A percentile compares a stretch with the other conserved stretches of the same genome.
phyloP scores from a whole-genome alignment of 2,888 invertebrate genomes.

The Catocala sponsa region DNA sequence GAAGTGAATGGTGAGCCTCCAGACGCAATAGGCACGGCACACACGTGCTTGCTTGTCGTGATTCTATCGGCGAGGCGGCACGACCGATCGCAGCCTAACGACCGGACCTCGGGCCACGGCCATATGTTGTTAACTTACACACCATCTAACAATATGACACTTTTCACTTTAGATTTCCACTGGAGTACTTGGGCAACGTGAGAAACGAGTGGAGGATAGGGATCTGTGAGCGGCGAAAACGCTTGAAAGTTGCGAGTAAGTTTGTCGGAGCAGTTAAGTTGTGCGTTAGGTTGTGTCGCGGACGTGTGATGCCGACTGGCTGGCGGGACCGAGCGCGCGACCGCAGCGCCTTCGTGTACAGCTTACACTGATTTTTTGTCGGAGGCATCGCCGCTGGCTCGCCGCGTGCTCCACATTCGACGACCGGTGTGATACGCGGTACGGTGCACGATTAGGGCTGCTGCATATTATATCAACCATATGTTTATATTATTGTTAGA shows the following conservation, averaged over 20 bases:
- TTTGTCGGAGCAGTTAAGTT: conserved; percentile 51
- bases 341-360: conserved; percentile 78
- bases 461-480: conserved; percentile 17
- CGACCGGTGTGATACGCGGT: conserved; percentile 82
- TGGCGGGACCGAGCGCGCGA: conserved; percentile 71
- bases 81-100: conserved; percentile 66
- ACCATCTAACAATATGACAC: conserved; percentile 72
- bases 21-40: conserved; percentile 75
- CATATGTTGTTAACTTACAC: conserved; percentile 83
- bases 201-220: conserved; percentile 32
- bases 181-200: conserved; percentile 31
- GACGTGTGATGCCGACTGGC: conserved; percentile 52
- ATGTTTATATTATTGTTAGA: background rate
- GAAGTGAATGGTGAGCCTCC: conserved; percentile 85
- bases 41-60: conserved; percentile 80
- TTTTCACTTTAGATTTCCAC: conserved; percentile 71
- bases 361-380: conserved; percentile 87
- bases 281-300: conserved; percentile 49
- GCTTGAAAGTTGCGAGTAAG: conserved; percentile 49
- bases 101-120: conserved; percentile 78
- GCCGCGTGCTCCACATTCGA: conserved; percentile 84
- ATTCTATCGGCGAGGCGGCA: conserved; percentile 77
- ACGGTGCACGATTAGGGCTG: conserved; percentile 66
- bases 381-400: conserved; percentile 81
- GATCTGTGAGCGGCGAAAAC: conserved; percentile 26